These are phyloP conservation scores for Chelmon rostratus DNA, from an alignment of 2,797 vertebrate species.

Conservation along the genomic window DNA sequence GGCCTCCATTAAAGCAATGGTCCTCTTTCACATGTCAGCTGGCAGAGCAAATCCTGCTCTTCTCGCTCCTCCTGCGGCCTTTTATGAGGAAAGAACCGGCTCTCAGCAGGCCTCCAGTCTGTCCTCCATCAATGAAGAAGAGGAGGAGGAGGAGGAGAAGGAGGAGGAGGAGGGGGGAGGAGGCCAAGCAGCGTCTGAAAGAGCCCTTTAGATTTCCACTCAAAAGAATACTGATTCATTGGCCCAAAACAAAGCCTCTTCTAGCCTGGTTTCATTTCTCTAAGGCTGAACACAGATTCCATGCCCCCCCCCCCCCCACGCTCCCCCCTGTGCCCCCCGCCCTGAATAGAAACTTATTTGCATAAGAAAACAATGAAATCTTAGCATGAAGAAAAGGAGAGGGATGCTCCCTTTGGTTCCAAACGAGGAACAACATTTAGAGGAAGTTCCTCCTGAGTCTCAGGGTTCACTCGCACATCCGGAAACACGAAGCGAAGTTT, in stretches of 20 bases:
- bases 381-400: constrained; percentile 67
- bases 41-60: constrained; percentile 72
- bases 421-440: constrained; percentile 64
- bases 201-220: constrained; percentile 75
- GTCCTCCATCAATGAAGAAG: constrained; percentile 67
- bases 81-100: constrained; percentile 79
- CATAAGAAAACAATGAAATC: constrained; percentile 83
- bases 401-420: constrained; percentile 73
- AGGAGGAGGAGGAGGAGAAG: constrained; percentile 18
- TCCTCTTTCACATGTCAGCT: constrained; percentile 81
- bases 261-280: constrained; percentile 80
- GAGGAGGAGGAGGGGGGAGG: constrained; percentile 7
- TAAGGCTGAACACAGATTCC: constrained; percentile 80
- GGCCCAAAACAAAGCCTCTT: constrained; percentile 81
- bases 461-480: constrained; percentile 63
- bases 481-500: neutral
- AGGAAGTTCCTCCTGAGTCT: constrained; percentile 71
- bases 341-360: constrained; percentile 80
- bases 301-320: constrained; percentile 51
- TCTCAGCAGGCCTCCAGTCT: constrained; percentile 79
- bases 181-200: constrained; percentile 75
- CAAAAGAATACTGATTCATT: constrained; percentile 86
- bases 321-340: constrained; percentile 18
- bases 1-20: constrained; percentile 75
- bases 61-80: constrained; percentile 69